phyloP scores from a whole-genome alignment of 2,113 vertebrate genomes.

The Apeltes quadracus region DNA sequence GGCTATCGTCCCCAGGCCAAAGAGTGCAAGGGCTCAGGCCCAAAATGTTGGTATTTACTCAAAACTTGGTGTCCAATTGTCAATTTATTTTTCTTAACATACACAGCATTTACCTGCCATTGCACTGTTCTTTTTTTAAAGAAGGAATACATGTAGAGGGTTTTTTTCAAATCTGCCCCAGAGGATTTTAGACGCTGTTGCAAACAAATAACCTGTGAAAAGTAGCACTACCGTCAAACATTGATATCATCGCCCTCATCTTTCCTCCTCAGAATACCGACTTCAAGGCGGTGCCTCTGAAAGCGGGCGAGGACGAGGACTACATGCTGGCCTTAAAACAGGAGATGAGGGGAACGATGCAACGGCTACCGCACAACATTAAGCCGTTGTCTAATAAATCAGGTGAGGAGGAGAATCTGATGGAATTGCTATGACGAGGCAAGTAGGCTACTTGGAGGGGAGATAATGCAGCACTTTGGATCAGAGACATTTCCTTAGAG shows the following conservation, averaged over 20 bases:
- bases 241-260: background rate
- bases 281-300: slow-evolving; percentile 88
- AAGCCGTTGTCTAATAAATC: slow-evolving; percentile 69
- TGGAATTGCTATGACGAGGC: slow-evolving; percentile 9
- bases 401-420: slow-evolving; percentile 74
- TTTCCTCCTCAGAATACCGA: slow-evolving; percentile 69
- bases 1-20: too few species aligned
- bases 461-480: slow-evolving; percentile 64
- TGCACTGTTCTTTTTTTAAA: background rate
- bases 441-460: slow-evolving; percentile 11
- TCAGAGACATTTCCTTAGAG: slow-evolving; percentile 47
- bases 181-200: background rate
- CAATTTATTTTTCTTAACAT: too few species aligned
- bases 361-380: slow-evolving; percentile 85
- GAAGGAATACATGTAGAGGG: background rate
- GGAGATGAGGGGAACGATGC: slow-evolving; percentile 87
- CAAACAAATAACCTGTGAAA: background rate
- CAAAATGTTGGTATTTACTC: too few species aligned
- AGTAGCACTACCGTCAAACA: background rate
- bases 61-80: too few species aligned
- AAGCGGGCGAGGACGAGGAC: slow-evolving; percentile 86
- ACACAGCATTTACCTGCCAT: background rate
- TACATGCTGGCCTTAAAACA: slow-evolving; percentile 93
- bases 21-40: too few species aligned
- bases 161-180: background rate